Base-by-base conservation (phyloP, 2,888 invertebrate species). In the Lagria hirta region DNA sequence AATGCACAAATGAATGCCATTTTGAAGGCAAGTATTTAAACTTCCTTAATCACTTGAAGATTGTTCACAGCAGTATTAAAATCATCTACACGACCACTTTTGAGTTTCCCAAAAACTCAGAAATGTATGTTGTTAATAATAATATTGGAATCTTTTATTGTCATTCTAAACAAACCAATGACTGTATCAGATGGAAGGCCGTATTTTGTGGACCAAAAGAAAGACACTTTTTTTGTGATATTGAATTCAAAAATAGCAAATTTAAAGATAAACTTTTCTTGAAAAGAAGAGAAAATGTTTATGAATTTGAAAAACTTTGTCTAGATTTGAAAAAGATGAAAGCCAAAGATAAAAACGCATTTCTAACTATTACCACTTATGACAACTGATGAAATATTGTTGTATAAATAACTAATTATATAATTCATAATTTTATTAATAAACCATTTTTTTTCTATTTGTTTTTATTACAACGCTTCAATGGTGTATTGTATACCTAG, bases 121-220 rank as follows among this genome's bases (percentile, higher is more conserved):
- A 61, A 23, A 51, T 60, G 8, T 61, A 60, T 35, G 28, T 65
- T 3, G 52, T 51, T 0, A 51, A 58, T 23, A 57, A 57, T 27
- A 52, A 53, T 2, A 52, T 53, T 15, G 65, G 65, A 3, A 56
- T 65, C 3, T 64, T 65, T 34, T 58, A 58, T 16, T 60, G 60
- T 38, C 51, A 49, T 12, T 59, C 55, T 2, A 41, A 43, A n/a
- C 35, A 47, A 3, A 36, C 41, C 3, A 49, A 49, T 8, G 55
- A 60, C 13, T 30, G 20, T 57, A 1, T 51, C 50, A 14, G 4
- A 2, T 18, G 42, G 42, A 42, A 23, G n/a, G 35, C 28, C 6
- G 35, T 22, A 4, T 42, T 42, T 15, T 42, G 34, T 10, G 42
- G 42, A n/a, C 34, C 42, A 1, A 34, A 11, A 4, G 34, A 42